phyloP scores from a whole-genome alignment of 2,113 vertebrate genomes.

The Neotoma lepida region DNA sequence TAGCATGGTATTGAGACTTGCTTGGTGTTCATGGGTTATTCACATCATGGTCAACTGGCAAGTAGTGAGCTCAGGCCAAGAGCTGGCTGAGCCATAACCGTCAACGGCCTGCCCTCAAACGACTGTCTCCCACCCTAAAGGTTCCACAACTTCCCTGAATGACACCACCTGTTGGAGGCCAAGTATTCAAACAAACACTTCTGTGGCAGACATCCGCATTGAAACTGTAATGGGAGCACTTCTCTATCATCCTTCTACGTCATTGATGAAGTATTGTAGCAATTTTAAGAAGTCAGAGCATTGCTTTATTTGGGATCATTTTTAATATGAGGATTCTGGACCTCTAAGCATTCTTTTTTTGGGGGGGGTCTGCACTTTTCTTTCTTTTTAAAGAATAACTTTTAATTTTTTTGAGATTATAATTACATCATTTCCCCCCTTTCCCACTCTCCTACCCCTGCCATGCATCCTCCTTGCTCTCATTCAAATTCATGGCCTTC shows the following conservation, averaged over 20 bases:
- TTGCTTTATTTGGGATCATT: constrained; percentile 24
- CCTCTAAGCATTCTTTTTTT: not conserved
- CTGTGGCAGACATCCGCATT: too few relatives aligned
- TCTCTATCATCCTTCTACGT: not conserved
- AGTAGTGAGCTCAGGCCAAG: not conserved
- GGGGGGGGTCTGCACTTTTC: not conserved
- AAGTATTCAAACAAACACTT: not conserved
- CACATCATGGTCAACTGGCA: not conserved
- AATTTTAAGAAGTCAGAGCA: constrained; percentile 1
- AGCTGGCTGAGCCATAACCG: not conserved
- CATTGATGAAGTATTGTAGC: not conserved
- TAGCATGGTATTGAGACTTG: not conserved
- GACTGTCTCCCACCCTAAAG: not conserved
- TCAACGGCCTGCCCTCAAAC: not conserved
- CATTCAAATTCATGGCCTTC: not conserved
- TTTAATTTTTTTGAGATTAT: not conserved
- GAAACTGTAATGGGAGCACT: not conserved
- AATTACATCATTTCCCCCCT: not conserved
- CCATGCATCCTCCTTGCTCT: not conserved
- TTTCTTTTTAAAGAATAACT: constrained; percentile 33
- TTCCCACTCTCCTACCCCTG: not conserved
- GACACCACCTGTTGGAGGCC: not conserved
- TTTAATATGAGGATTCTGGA: constrained; percentile 37
- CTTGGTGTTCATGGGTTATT: not conserved
- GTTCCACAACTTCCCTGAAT: not conserved